Percentiles rank a stretch among this genome's conserved stretches.
These are phyloP conservation scores for Heliothis virescens DNA, from an alignment of 1,140 invertebrate genomes.

Conservation along the genomic window DNA sequence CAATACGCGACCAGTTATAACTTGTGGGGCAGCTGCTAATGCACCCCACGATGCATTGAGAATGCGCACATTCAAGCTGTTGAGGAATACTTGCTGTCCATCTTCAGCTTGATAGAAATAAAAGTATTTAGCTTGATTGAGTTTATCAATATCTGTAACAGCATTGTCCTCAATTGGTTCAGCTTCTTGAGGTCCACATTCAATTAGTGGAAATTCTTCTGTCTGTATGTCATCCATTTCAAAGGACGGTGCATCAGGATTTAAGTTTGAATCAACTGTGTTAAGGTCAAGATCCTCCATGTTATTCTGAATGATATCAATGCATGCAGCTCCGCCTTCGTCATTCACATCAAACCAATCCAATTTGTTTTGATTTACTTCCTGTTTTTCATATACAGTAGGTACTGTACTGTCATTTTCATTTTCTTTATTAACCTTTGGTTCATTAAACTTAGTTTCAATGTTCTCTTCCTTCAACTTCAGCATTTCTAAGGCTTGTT, in stretches of 20 bases:
- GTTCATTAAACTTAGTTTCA: slow-evolving; percentile 61
- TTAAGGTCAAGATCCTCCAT: slow-evolving; percentile 64
- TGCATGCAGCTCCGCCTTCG: slow-evolving; percentile 64
- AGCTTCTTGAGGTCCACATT: slow-evolving; percentile 52
- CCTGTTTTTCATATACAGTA: slow-evolving; percentile 76
- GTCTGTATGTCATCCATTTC: slow-evolving; percentile 56
- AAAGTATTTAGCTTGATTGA: slow-evolving; percentile 88
- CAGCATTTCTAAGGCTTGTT: slow-evolving; percentile 89
- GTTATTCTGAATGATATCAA: slow-evolving; percentile 65
- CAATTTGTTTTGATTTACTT: slow-evolving; percentile 68
- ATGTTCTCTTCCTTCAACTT: slow-evolving; percentile 70
- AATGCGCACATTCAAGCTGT: slow-evolving; percentile 96
- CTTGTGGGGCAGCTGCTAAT: slow-evolving; percentile 92
- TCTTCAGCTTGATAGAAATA: slow-evolving; percentile 97
- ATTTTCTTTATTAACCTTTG: slow-evolving; percentile 48
- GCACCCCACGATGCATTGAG: slow-evolving; percentile 94
- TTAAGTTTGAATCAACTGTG: slow-evolving; percentile 62
- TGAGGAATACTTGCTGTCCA: slow-evolving; percentile 97
- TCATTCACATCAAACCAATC: slow-evolving; percentile 82
- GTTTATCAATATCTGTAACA: slow-evolving; percentile 72
- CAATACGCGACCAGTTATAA: slow-evolving; percentile 91
- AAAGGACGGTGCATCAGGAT: slow-evolving; percentile 73
- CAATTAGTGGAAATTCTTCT: slow-evolving; percentile 70
- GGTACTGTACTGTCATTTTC: slow-evolving; percentile 54
- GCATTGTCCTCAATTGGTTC: slow-evolving; percentile 57